Base-by-base conservation (phyloP, 1,140 invertebrate genomes). In the Stenopsyche tienmushanensis region DNA sequence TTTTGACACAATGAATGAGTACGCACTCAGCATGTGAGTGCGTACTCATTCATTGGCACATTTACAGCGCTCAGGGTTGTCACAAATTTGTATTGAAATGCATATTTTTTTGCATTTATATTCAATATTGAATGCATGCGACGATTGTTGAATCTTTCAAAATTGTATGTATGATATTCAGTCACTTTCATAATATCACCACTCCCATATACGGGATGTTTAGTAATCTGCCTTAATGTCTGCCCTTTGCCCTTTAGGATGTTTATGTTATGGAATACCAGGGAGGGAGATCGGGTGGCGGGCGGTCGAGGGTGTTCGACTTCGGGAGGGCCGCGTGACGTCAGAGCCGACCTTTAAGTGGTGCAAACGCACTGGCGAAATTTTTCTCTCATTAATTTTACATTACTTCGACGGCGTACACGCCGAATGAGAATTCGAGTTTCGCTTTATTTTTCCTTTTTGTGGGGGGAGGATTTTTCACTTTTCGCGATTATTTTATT, bases 201-300 rank as follows among this genome's bases (percentile, higher is more conserved):
- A 34, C 44, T 20, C 7, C 44, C 10, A 47, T 47, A 47, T 47
- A 47, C 18, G 44, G 7, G 44, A 24, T 52, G 49, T 52, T 21
- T 52, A 52, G 15, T 52, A 52, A 52, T 54, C 52, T 54, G 52
- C 24, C 26, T 5, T 54, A 54, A 54, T 26, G 52, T 26, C 20
- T 10, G 52, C 52, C 52, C 26, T 54, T 54, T 25, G 24, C 52
- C 52, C 26, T 54, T 54, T 54, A n/a, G 52, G 52, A 54, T 54
- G 52, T 54, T 54, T 54, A 54, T 54, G 52, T 54, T 54, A 54
- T 54, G 52, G 52, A 54, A 54, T 15, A 54, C 52, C 18, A 18
- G 52, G 52, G 20, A n/a, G n/a, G n/a, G n/a, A n/a, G n/a, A n/a
- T n/a, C n/a, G 34, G 44, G 18, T 13, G 18, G 44, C 7, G 7